These are phyloP conservation scores for Lithobates sylvaticus DNA, from an alignment of 2,797 vertebrate genomes.

Conservation along the genomic window DNA sequence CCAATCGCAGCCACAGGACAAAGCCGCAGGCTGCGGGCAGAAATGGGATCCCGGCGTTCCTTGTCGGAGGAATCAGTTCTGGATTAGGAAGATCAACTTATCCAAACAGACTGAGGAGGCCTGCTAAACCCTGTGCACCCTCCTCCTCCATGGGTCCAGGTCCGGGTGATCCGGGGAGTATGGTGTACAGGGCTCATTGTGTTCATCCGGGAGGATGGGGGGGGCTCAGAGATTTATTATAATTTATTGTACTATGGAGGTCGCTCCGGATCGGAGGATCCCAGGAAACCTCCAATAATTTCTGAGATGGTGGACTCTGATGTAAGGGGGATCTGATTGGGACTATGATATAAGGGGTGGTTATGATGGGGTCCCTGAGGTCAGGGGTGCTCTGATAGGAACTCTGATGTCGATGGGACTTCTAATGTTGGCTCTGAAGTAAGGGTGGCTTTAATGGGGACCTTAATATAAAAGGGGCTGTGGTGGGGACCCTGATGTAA, in stretches of 20 bases:
- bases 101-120: conserved; percentile 25
- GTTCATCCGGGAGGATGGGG: conserved; percentile 27
- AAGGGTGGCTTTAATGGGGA: too few species aligned
- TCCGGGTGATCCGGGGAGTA: conserved; percentile 10
- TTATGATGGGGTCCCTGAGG: too few species aligned
- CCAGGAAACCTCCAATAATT: too few species aligned
- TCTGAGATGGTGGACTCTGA: too few species aligned
- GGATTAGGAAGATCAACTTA: conserved; percentile 32
- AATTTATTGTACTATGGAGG: conserved; percentile 31
- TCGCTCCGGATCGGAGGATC: conserved; percentile 14
- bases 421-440: too few species aligned
- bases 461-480: too few species aligned
- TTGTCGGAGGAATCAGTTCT: conserved; percentile 20
- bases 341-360: too few species aligned
- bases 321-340: too few species aligned
- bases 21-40: neutral
- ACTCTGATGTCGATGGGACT: too few species aligned
- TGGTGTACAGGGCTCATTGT: conserved; percentile 27
- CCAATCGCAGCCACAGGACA: conserved; percentile 19
- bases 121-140: conserved; percentile 6
- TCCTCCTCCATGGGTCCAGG: neutral
- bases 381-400: too few species aligned
- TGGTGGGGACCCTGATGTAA: too few species aligned
- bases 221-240: conserved; percentile 25
- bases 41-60: conserved; percentile 1